Conservation (phyloP, 2,888 invertebrate species). For the Cataglyphis altisquamis region DNA sequence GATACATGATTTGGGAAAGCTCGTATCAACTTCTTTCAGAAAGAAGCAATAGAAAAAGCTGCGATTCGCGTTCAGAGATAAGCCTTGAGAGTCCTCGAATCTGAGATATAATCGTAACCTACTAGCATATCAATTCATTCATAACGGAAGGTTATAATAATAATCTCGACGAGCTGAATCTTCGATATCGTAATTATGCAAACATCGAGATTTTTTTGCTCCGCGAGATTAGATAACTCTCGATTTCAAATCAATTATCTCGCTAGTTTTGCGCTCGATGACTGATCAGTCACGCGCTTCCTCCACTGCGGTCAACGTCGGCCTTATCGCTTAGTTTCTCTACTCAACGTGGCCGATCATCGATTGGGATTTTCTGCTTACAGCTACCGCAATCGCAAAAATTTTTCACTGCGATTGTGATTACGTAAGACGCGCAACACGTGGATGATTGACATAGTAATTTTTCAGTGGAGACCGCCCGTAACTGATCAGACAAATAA, state of each 20-base stretch:
- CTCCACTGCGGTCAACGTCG: background rate
- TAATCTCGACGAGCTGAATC: slow-evolving; percentile 37
- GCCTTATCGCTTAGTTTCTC: background rate
- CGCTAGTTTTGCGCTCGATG: background rate
- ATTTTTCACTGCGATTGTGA: background rate
- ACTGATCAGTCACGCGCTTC: slow-evolving; percentile 11
- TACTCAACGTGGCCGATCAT: background rate
- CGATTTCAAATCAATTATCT: background rate
- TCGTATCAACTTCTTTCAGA: background rate
- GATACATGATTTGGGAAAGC: background rate
- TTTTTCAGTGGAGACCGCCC: background rate
- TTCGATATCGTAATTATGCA: background rate
- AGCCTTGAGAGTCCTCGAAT: slow-evolving; percentile 14
- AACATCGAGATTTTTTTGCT: background rate
- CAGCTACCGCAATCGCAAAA: background rate
- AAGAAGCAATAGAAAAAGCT: background rate
- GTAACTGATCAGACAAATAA: slow-evolving; percentile 1
- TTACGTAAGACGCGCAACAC: background rate
- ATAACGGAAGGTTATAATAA: background rate
- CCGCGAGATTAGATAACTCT: background rate
- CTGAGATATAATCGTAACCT: background rate
- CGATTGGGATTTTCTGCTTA: slow-evolving; percentile 15
- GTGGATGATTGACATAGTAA: background rate
- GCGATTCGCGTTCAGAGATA: background rate
- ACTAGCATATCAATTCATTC: background rate